Evolutionary conservation across 1,140 invertebrate genomes (phyloP).

Genomic region (Sipha flava): DNA sequence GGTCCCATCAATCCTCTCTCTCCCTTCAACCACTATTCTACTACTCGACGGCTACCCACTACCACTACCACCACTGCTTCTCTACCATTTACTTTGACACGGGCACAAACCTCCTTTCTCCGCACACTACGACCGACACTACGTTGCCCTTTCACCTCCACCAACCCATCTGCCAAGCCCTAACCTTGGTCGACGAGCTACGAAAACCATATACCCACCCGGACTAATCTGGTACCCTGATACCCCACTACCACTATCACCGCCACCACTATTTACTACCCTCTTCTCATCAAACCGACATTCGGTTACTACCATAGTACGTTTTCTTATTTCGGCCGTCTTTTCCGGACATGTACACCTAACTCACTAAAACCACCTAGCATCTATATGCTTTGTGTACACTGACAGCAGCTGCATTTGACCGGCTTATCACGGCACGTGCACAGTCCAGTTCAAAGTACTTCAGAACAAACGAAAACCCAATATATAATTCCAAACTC

Average conservation of each 20-base stretch:
- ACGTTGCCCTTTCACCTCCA: neutral
- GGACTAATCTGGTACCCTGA: neutral
- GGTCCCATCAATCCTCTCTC: slow-evolving; percentile 11
- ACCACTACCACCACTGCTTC: neutral
- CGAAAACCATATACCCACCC: neutral
- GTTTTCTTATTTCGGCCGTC: neutral
- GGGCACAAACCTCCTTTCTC: neutral
- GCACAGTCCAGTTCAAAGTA: neutral
- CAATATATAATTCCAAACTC: neutral
- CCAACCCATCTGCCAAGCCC: neutral
- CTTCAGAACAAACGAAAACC: neutral
- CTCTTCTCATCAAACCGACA: neutral
- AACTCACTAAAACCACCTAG: neutral
- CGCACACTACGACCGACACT: neutral
- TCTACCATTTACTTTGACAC: neutral
- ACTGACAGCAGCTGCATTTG: neutral
- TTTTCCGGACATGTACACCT: neutral
- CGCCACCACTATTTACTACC: neutral
- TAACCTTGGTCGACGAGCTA: slow-evolving; percentile 10
- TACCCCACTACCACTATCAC: neutral
- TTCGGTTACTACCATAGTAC: neutral
- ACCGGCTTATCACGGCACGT: neutral
- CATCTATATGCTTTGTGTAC: neutral
- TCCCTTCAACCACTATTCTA: neutral
- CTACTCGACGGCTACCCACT: neutral